Conservation (phyloP, 2,888 invertebrate species). For the Thymelicus sylvestris region DNA sequence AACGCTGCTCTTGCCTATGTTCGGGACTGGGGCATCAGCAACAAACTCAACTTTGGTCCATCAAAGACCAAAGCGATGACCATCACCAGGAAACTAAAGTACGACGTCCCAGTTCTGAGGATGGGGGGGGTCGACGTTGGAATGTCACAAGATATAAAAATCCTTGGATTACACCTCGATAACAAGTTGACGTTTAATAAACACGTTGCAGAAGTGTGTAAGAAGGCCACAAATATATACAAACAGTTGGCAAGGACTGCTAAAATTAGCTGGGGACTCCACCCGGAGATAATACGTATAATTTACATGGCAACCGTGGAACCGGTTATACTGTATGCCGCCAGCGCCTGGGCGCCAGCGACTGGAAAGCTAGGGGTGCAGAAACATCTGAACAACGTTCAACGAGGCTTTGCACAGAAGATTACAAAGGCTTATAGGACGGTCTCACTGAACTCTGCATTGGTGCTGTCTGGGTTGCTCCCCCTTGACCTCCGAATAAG, state of each 20-base stretch:
- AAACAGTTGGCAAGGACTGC: not conserved
- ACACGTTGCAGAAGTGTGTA: not conserved
- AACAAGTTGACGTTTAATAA: slow-evolving; percentile 4
- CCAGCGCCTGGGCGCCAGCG: slow-evolving; percentile 6
- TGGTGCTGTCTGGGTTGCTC: not conserved
- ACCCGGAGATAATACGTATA: not conserved
- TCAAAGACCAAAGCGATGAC: slow-evolving; percentile 4
- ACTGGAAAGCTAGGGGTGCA: not conserved
- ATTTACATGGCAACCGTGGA: slow-evolving; percentile 1
- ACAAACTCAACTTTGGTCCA: slow-evolving; percentile 12
- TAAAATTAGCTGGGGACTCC: not conserved
- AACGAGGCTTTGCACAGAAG: slow-evolving; percentile 5
- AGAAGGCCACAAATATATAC: not conserved
- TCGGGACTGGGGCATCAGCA: not conserved
- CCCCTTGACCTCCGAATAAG: not conserved
- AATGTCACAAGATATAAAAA: not conserved
- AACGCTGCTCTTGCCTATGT: slow-evolving; percentile 1
- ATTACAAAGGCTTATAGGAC: not conserved
- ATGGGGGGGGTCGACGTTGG: not conserved
- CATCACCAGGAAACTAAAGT: not conserved
- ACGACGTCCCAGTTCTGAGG: not conserved
- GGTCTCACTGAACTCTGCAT: not conserved
- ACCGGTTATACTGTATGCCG: slow-evolving; percentile 1
- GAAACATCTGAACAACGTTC: not conserved
- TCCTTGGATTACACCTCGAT: not conserved